Evolutionary conservation across 2,888 invertebrate species (phyloP), one percentile per base, ranked within the genome.

Genomic region (Diaphora mendica): DNA sequence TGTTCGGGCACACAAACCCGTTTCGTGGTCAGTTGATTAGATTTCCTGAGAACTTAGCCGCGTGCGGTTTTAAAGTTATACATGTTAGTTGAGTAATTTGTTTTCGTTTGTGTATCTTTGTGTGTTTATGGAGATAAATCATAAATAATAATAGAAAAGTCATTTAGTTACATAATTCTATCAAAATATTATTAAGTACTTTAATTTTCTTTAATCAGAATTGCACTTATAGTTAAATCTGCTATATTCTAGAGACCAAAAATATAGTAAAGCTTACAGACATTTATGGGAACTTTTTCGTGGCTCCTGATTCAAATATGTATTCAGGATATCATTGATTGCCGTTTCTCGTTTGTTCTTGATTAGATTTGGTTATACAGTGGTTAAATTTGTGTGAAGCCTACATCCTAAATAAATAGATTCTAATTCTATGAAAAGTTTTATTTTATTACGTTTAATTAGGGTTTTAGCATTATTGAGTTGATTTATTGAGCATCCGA

Each of bases 11-110:
- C 69, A 66, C 64, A 55, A 80, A 74, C 74, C 48, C 75, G 78
- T 77, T 73, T 68, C 70, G 65, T 70, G 42, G 75, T 51, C 67
- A 75, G 75, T 75, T 82, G 77, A 82, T 84, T 82, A 80, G 77
- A 64, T 76, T 82, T 79, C 72, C 64, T 73, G 42, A 72, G 74
- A 76, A 76, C 70, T 77, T 69, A 26, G 48, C 70, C 77, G 75
- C 74, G 70, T 79, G 79, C 33, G 74, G 71, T 55, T 79, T 83
- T 66, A 39, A 74, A 79, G 65, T 17, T 26, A 39, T 39, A 39
- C 15, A 35, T 39, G 15, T 65, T 71, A 8, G n/a, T 20, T 30
- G 48, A 17, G 35, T 69, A 42, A 30, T 62, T 42, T 26, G 23
- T 39, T 59, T 62, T 62, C n/a, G n/a, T n/a, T n/a, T n/a, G n/a